Evolutionary conservation across 2,113 vertebrate species (phyloP).

Genomic region (Aldabrachelys gigantea): DNA sequence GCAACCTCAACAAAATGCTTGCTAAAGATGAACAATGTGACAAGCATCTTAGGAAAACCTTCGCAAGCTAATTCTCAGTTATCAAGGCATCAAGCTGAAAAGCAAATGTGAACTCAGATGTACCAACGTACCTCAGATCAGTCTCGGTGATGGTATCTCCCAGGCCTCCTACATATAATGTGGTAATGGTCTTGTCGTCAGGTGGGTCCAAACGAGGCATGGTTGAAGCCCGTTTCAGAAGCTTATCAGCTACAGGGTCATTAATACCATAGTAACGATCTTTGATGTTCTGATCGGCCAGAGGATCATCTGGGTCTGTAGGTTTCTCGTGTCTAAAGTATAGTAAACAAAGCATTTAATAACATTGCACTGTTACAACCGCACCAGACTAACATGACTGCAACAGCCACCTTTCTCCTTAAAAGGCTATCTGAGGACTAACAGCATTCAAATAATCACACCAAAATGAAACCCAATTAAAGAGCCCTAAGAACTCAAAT

Average conservation of each 20-base stretch:
- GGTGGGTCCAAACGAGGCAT: constrained; percentile 97
- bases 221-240: constrained; percentile 93
- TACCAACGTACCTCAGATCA: constrained; percentile 88
- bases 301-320: constrained; percentile 96
- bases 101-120: not conserved
- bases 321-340: constrained; percentile 93
- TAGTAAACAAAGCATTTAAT: constrained; percentile 15
- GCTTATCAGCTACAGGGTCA: constrained; percentile 96
- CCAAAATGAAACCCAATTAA: not conserved
- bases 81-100: not conserved
- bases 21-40: not conserved
- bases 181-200: constrained; percentile 96
- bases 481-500: not conserved
- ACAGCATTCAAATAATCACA: not conserved
- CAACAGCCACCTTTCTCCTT: not conserved
- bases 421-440: not conserved
- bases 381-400: not conserved
- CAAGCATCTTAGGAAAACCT: not conserved
- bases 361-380: not conserved
- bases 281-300: constrained; percentile 99
- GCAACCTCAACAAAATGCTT: not conserved
- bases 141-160: constrained; percentile 95
- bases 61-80: not conserved
- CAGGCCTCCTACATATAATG: constrained; percentile 94
- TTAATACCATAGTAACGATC: constrained; percentile 98